phyloP scores from a whole-genome alignment of 2,888 invertebrate genomes.

The Linnaemya tessellans region DNA sequence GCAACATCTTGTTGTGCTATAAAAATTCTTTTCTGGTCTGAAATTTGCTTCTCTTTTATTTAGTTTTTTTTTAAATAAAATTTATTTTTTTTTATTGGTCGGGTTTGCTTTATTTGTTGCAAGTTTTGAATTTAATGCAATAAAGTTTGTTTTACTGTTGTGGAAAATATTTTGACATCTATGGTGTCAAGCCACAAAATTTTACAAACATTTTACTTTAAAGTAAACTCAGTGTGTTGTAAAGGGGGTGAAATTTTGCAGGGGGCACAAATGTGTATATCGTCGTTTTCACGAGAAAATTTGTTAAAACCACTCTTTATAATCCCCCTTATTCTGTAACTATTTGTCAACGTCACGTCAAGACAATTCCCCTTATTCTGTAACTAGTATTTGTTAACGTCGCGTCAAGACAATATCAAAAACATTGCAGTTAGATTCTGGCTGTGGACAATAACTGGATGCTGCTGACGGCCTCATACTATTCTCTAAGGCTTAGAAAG shows the following conservation, averaged over 20 bases:
- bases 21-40: conserved; percentile 21
- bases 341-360: no score
- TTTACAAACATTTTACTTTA: conserved; percentile 31
- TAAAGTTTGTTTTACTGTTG: conserved; percentile 65
- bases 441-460: no score
- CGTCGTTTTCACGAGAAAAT: no score
- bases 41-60: neutral
- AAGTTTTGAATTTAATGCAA: conserved; percentile 40
- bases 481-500: no score
- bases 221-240: neutral
- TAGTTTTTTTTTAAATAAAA: neutral
- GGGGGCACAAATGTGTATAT: no score
- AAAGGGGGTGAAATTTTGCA: neutral
- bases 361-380: no score
- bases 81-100: conserved; percentile 31
- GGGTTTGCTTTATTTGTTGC: conserved; percentile 25
- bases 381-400: no score
- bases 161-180: conserved; percentile 52
- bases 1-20: conserved; percentile 50
- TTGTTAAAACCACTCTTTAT: no score
- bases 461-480: no score
- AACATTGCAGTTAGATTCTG: no score
- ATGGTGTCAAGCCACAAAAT: conserved; percentile 63
- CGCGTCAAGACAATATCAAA: no score
- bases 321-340: no score